Conservation (phyloP, 2,888 invertebrate genomes). For the Ichneumoninae sp. region DNA sequence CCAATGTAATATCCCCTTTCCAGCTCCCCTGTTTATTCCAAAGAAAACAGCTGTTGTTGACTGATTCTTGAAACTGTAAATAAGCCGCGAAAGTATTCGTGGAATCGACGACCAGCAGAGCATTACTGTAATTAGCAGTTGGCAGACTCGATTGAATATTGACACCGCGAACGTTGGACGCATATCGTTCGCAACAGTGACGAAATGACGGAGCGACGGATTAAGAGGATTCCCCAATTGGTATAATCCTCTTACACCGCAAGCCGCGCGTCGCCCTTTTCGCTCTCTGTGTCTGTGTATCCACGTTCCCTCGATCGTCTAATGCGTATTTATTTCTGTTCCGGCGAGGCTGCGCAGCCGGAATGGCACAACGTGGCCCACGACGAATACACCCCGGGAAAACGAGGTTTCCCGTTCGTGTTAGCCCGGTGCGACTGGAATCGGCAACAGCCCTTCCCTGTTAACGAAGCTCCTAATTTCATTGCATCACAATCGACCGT, state of each 20-base stretch:
- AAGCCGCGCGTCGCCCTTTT: neutral
- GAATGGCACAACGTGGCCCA: constrained; percentile 25
- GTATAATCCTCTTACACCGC: constrained; percentile 64
- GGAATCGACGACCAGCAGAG: constrained; percentile 3
- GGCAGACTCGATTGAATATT: constrained; percentile 50
- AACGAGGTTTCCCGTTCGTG: neutral
- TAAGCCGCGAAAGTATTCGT: neutral
- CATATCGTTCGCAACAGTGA: constrained; percentile 37
- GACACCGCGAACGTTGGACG: constrained; percentile 23
- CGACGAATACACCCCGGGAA: constrained; percentile 8
- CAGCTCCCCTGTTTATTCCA: neutral
- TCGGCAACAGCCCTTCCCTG: neutral
- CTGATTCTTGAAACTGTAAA: neutral
- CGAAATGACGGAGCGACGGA: constrained; percentile 61
- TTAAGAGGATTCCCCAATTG: constrained; percentile 68
- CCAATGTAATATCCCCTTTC: neutral
- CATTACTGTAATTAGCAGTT: constrained; percentile 22
- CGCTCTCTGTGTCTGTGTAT: constrained; percentile 47
- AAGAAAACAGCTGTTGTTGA: neutral
- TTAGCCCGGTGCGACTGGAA: neutral
- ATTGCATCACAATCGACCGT: neutral
- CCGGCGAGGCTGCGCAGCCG: constrained; percentile 21
- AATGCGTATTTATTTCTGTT: constrained; percentile 63
- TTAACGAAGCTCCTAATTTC: constrained; percentile 20
- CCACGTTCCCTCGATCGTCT: constrained; percentile 61